phyloP scores from a whole-genome alignment of 1,140 invertebrate species.

The Asobara japonica region DNA sequence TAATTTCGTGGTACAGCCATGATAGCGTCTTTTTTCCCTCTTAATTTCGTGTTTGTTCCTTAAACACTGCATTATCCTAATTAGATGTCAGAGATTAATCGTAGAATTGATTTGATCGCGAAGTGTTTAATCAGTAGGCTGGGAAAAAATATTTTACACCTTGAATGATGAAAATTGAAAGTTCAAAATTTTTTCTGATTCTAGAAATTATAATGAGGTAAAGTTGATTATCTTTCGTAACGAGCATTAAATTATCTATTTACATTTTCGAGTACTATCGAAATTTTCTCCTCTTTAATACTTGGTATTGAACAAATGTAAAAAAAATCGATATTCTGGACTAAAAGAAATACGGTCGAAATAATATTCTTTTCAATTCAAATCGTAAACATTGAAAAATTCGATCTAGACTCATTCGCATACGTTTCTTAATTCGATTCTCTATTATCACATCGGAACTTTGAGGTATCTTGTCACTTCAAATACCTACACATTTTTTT shows the following conservation, averaged over 20 bases:
- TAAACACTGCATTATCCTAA: conserved; percentile 23
- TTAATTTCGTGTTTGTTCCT: conserved; percentile 17
- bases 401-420: neutral
- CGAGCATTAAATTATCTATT: neutral
- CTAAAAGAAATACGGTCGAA: too few relatives aligned
- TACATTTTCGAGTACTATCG: neutral
- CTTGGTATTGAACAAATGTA: too few relatives aligned
- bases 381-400: neutral
- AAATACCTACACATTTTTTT: conserved; percentile 8
- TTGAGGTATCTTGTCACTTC: conserved; percentile 24
- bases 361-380: too few relatives aligned
- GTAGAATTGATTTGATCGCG: neutral
- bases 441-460: conserved; percentile 26
- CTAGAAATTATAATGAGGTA: neutral
- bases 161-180: neutral
- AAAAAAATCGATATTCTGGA: too few relatives aligned
- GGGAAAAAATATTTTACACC: neutral
- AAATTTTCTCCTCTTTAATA: neutral
- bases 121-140: neutral
- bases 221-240: neutral
- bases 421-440: neutral
- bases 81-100: neutral
- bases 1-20: conserved; percentile 42
- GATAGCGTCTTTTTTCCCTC: conserved; percentile 53
- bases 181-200: neutral